These are phyloP conservation scores for Peromyscus maniculatus DNA, from an alignment of 2,113 vertebrate genomes.

Conservation along the genomic window DNA sequence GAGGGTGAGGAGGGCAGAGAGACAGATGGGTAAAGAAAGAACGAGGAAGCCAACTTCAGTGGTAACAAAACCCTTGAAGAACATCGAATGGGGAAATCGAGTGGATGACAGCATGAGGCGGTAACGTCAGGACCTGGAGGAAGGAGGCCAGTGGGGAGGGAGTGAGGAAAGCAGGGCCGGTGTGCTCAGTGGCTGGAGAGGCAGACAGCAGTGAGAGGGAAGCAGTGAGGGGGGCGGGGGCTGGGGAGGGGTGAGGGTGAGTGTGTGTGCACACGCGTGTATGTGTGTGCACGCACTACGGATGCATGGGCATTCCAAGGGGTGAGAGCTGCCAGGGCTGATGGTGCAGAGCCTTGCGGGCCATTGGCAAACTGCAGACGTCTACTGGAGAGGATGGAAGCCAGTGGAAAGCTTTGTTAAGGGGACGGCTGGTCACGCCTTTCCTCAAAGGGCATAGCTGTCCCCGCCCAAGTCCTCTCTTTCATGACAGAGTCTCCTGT, in stretches of 20 bases:
- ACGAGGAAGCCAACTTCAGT: neutral
- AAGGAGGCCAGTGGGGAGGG: neutral
- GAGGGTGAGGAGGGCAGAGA: neutral
- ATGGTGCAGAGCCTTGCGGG: neutral
- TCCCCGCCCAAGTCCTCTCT: neutral
- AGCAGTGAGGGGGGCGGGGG: accelerated
- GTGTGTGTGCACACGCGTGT: accelerated
- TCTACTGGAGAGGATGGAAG: neutral
- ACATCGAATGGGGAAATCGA: neutral
- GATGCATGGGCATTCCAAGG: accelerated
- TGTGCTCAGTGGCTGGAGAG: neutral
- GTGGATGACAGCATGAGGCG: neutral
- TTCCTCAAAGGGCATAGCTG: neutral
- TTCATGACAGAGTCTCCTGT: neutral
- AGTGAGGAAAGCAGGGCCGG: neutral
- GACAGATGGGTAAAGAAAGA: neutral
- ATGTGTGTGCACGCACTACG: accelerated
- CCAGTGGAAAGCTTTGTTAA: neutral
- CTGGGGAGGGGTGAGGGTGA: neutral
- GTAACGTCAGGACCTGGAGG: neutral
- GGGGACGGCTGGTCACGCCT: neutral
- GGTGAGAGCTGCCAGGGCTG: neutral
- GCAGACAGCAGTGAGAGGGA: accelerated
- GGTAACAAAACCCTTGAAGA: neutral
- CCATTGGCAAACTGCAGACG: neutral